Evolutionary conservation across 2,888 invertebrate genomes (phyloP).

Genomic region (Calameuta idolon): DNA sequence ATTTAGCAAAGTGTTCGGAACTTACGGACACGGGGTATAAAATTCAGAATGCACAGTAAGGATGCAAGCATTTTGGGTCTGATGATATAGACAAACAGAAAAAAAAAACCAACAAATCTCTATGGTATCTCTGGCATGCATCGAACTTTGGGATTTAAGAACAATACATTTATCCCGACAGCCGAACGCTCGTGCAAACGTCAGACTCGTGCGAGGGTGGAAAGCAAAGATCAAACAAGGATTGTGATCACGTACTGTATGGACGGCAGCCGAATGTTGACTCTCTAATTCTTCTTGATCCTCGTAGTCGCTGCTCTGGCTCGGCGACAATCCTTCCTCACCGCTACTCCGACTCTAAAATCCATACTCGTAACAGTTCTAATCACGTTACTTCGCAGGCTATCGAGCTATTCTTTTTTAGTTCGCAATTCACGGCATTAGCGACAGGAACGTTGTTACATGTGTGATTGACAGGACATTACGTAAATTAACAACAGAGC

Average conservation of each 20-base stretch:
- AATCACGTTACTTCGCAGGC: background rate
- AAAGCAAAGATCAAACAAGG: background rate
- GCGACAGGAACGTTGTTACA: conserved; percentile 3
- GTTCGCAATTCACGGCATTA: background rate
- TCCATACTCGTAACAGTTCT: conserved; percentile 37
- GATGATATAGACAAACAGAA: background rate
- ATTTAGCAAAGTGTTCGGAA: background rate
- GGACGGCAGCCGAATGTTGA: conserved; percentile 75
- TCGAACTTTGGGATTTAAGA: background rate
- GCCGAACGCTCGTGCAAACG: conserved; percentile 1
- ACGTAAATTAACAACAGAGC: conserved; percentile 3
- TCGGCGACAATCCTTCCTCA: conserved; percentile 73
- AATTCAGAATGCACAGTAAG: background rate
- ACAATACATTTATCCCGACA: background rate
- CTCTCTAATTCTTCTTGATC: conserved; percentile 75
- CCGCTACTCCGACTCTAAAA: conserved; percentile 70
- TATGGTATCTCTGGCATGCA: background rate
- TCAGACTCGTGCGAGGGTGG: background rate
- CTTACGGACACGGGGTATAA: background rate
- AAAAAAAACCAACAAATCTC: background rate
- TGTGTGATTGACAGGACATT: background rate
- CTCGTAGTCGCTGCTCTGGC: conserved; percentile 78
- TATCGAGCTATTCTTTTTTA: background rate
- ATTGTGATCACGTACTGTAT: conserved; percentile 71
- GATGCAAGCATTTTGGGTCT: background rate